Percentiles rank a stretch among this genome's conserved stretches.
Conservation (phyloP, 2,113 vertebrate genomes). For the Daboia siamensis region DNA sequence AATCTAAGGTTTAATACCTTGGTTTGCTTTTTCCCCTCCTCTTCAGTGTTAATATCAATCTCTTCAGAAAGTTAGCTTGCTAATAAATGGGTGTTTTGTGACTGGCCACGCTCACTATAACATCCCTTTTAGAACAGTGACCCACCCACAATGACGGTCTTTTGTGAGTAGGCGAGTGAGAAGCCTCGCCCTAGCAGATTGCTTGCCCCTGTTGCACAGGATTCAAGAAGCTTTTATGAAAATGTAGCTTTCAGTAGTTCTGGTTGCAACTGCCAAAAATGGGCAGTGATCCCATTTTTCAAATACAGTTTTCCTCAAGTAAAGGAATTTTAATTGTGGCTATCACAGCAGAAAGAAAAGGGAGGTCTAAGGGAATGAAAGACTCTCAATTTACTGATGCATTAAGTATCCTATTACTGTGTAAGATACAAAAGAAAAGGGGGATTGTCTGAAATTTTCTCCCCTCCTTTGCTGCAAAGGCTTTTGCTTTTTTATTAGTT, state of each 20-base stretch:
- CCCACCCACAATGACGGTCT: neutral
- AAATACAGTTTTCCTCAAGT: neutral
- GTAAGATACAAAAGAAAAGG: neutral
- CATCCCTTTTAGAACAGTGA: neutral
- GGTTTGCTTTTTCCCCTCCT: neutral
- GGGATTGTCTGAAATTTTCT: neutral
- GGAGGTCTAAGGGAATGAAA: conserved; percentile 4
- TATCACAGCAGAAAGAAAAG: neutral
- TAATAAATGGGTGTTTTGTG: neutral
- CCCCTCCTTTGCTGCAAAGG: neutral
- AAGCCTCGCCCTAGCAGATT: neutral
- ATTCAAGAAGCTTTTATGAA: neutral
- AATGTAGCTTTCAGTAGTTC: neutral
- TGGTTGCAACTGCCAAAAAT: neutral
- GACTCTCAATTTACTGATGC: neutral
- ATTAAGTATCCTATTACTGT: neutral
- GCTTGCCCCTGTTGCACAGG: neutral
- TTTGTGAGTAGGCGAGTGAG: neutral
- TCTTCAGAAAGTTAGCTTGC: neutral
- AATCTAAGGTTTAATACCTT: neutral
- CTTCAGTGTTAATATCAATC: neutral
- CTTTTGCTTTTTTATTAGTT: neutral
- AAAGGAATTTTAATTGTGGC: neutral
- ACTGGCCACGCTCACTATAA: neutral
- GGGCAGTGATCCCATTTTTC: neutral